These are phyloP conservation scores for Drosophila subquinaria DNA, from an alignment of 2,888 invertebrate genomes.

Conservation along the genomic window DNA sequence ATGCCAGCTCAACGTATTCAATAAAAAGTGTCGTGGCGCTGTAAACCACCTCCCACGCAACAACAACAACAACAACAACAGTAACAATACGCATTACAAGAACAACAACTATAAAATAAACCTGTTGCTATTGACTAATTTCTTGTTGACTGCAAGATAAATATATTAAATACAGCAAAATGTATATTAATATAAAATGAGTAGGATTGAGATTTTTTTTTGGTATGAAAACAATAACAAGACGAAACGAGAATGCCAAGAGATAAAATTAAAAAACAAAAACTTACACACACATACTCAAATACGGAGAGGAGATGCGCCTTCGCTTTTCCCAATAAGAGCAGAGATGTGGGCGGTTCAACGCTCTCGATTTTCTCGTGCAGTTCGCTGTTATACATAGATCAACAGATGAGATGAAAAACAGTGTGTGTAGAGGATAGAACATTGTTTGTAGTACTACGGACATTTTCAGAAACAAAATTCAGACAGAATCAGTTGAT, in stretches of 20 bases:
- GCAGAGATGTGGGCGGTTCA: conserved; percentile 59
- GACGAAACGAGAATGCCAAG: conserved; percentile 30
- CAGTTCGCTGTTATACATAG: conserved; percentile 29
- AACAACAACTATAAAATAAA: conserved; percentile 44
- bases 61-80: conserved; percentile 13
- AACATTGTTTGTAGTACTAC: conserved; percentile 10
- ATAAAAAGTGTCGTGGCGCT: conserved; percentile 36
- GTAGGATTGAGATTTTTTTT: conserved; percentile 46
- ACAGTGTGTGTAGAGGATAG: conserved; percentile 19
- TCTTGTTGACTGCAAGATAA: conserved; percentile 50
- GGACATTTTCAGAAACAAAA: conserved; percentile 48
- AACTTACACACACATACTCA: conserved; percentile 2
- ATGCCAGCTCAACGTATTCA: conserved; percentile 35
- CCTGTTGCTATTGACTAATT: conserved; percentile 71
- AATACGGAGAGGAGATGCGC: conserved; percentile 27
- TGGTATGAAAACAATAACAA: conserved; percentile 35
- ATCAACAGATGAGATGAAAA: conserved; percentile 38
- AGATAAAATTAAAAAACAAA: conserved; percentile 39
- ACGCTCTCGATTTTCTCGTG: conserved; percentile 63
- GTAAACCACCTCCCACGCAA: conserved; percentile 60
- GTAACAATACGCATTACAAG: conserved; percentile 12
- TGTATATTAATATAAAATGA: conserved; percentile 45
- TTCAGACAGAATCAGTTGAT: conserved; percentile 71
- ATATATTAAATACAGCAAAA: conserved; percentile 40
- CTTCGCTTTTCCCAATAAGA: conserved; percentile 51